Percentiles rank a stretch among this genome's conserved stretches.
phyloP scores from a whole-genome alignment of 2,113 vertebrate species.

The Neodontobutis hainanensis region DNA sequence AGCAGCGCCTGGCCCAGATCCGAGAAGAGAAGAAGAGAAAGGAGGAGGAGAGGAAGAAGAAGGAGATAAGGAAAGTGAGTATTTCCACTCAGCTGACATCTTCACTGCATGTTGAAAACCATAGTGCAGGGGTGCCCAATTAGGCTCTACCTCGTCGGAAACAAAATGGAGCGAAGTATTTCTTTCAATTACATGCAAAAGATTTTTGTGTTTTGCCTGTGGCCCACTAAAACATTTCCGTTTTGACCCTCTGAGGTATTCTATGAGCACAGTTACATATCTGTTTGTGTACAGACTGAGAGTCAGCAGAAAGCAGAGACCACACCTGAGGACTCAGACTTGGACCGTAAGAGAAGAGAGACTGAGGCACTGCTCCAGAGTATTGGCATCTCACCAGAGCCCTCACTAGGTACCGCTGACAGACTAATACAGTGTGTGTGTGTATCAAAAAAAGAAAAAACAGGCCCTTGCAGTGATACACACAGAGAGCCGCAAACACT shows the following conservation, averaged over 20 bases:
- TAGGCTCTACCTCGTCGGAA: too few species aligned
- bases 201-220: too few species aligned
- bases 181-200: too few species aligned
- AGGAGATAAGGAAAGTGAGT: slow-evolving; percentile 87
- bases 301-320: slow-evolving; percentile 91
- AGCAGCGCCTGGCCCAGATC: slow-evolving; percentile 96
- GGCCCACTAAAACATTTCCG: too few species aligned
- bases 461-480: too few species aligned
- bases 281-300: slow-evolving; percentile 78
- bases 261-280: too few species aligned
- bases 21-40: slow-evolving; percentile 98
- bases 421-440: too few species aligned
- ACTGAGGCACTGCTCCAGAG: slow-evolving; percentile 96
- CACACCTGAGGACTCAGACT: slow-evolving; percentile 88
- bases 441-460: too few species aligned
- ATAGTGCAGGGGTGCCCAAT: too few species aligned
- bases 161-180: too few species aligned
- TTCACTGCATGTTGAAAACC: slow-evolving; percentile 11
- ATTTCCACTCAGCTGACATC: slow-evolving; percentile 20
- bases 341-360: slow-evolving; percentile 95
- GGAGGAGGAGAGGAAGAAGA: slow-evolving; percentile 97
- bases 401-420: slow-evolving; percentile 85
- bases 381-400: slow-evolving; percentile 96
- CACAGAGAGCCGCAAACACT: too few species aligned
- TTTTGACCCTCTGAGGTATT: too few species aligned